These are phyloP conservation scores for Oryzias melastigma DNA, from an alignment of 2,113 vertebrate species.

Conservation along the genomic window DNA sequence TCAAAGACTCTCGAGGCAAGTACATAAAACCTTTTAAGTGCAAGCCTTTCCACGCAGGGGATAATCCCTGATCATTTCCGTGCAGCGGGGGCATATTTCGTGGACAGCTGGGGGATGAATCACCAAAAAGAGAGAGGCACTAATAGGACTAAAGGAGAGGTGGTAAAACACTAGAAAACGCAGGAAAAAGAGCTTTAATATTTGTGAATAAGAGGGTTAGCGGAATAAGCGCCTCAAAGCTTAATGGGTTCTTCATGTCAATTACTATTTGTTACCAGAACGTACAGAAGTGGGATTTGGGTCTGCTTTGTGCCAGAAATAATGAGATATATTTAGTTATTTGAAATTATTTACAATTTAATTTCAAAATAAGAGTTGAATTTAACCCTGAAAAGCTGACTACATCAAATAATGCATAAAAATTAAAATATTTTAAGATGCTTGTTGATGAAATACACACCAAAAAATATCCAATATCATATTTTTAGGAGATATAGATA, in stretches of 20 bases:
- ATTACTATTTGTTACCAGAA: constrained; percentile 29
- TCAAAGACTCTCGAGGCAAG: constrained; percentile 45
- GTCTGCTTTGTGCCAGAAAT: constrained; percentile 22
- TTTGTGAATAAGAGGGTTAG: constrained; percentile 11
- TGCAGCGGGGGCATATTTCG: constrained; percentile 45
- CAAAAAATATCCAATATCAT: no score
- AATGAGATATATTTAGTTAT: constrained; percentile 35
- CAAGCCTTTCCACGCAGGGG: constrained; percentile 42
- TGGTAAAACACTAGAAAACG: constrained; percentile 16
- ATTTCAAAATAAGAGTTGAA: background rate
- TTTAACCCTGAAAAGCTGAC: no score
- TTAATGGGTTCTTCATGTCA: constrained; percentile 26
- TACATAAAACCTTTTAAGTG: constrained; percentile 63
- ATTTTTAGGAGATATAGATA: no score
- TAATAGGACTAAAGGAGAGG: constrained; percentile 28
- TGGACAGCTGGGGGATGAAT: constrained; percentile 67
- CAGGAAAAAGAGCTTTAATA: background rate
- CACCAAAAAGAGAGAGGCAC: constrained; percentile 38
- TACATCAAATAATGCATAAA: no score
- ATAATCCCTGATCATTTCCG: constrained; percentile 48
- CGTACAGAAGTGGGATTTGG: constrained; percentile 27
- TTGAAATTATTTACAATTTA: constrained; percentile 53
- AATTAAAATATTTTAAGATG: no score
- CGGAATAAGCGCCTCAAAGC: constrained; percentile 11
- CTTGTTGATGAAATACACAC: no score